Percentiles rank a stretch among this genome's conserved stretches.
These are phyloP conservation scores for Cladopsammia gracilis DNA, from an alignment of 64 coral and sea anemone genomes.

Conservation along the genomic window DNA sequence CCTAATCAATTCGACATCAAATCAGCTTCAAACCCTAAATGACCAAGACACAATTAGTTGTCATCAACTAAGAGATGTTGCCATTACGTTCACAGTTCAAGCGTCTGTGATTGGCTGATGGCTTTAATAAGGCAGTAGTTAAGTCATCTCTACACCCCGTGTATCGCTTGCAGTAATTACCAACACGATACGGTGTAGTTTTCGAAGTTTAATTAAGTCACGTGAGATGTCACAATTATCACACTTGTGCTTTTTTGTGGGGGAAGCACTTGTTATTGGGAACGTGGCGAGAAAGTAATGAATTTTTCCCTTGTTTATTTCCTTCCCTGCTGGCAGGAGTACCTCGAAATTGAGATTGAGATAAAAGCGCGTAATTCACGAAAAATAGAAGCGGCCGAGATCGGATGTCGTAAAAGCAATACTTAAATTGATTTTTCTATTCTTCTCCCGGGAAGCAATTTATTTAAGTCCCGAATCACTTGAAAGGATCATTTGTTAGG, in stretches of 20 bases:
- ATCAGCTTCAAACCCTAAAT: constrained; percentile 99
- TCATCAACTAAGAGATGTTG: constrained; percentile 86
- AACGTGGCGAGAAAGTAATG: constrained; percentile 63
- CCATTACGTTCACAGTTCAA: constrained; percentile 74
- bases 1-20: constrained; percentile 99
- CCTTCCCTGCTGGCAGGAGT: constrained; percentile 53
- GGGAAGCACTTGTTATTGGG: constrained; percentile 57
- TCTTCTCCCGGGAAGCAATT: constrained; percentile 81
- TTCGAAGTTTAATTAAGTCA: constrained; percentile 92
- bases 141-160: constrained; percentile 81
- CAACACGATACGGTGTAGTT: constrained; percentile 71
- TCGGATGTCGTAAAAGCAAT: constrained; percentile 84
- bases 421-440: constrained; percentile 84
- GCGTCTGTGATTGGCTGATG: constrained; percentile 74
- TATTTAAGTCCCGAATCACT: constrained; percentile 84
- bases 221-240: constrained; percentile 75
- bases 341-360: constrained; percentile 36
- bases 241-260: constrained; percentile 72
- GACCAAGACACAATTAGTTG: constrained; percentile 93
- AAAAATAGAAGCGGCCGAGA: constrained; percentile 48
- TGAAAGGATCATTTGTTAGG: constrained; percentile 88
- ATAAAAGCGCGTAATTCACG: constrained; percentile 4
- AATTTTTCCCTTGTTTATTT: constrained; percentile 60
- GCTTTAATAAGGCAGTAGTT: constrained; percentile 82
- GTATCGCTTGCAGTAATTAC: constrained; percentile 90